Evolutionary conservation across 2,888 invertebrate genomes (phyloP), one percentile per base, ranked within the genome.

Genomic region (Thymelicus sylvestris): DNA sequence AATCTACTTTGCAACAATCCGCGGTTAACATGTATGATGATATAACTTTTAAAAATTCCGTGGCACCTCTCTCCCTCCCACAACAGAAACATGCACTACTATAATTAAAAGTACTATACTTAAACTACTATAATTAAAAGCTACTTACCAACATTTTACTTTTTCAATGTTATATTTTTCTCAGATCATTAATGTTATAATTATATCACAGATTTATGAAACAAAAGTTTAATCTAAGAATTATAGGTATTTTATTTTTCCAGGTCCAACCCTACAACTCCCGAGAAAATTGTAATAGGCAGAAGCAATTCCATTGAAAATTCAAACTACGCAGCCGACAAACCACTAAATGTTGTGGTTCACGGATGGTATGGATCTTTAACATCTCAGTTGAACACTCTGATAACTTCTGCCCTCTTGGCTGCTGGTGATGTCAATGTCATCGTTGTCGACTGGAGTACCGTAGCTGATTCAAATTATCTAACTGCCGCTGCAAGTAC

Each of bases 331-430:
- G 71, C 72, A 10, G 74, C 77, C 4, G 76, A 68, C 31, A 80
- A 81, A 41, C 83, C 81, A 2, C 65, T 82, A 1, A 83, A 81
- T 39, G 80, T 87, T 6, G 76, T 86, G 19, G 81, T 81, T 8
- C 88, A 88, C 67, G 87, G 87, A 7, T 87, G 86, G 87, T 82
- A 77, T 65, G 80, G 75, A 68, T 76, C 79, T 52, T 82, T 81
- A 1, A 75, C 75, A 66, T 78, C 80, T 5, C 52, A 64, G 1
- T 60, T 84, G 7, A 86, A 84, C 63, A 75, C 72, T 3, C 59
- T 77, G 62, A 77, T 86, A 64, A 83, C 79, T 39, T 69, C 80
- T 75, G 87, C 88, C 6, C 83, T 81, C 72, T 74, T 89, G 24
- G 77, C 74, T 0, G 79, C 77, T 0, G 74, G 66, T 31, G 83